phyloP scores from a whole-genome alignment of 1,140 invertebrate genomes.

The Sycophaga agraensis region DNA sequence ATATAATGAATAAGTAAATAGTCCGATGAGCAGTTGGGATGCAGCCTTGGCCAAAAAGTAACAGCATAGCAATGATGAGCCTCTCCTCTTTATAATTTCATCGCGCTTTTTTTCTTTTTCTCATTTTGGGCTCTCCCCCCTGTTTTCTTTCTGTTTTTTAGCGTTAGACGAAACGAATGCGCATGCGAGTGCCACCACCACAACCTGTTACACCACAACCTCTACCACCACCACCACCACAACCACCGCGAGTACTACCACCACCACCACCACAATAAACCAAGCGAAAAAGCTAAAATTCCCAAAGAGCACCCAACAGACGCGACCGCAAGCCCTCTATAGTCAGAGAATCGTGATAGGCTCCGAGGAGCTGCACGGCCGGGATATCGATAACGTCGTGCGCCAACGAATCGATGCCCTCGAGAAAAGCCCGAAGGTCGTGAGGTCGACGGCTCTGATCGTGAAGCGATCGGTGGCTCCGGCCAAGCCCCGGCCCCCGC shows the following conservation, averaged over 20 bases:
- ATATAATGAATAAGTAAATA: too few relatives aligned
- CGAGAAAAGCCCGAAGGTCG: constrained; percentile 51
- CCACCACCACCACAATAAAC: constrained; percentile 47
- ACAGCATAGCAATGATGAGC: too few relatives aligned
- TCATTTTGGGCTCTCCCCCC: constrained; percentile 53
- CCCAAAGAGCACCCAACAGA: constrained; percentile 49
- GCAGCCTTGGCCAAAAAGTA: too few relatives aligned
- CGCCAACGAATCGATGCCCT: constrained; percentile 50
- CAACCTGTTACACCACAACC: constrained; percentile 36
- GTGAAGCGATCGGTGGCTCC: constrained; percentile 51
- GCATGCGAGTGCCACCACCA: constrained; percentile 55
- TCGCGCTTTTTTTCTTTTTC: constrained; percentile 6
- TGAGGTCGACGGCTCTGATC: constrained; percentile 53
- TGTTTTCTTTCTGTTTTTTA: constrained; percentile 58
- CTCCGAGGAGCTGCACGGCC: constrained; percentile 50
- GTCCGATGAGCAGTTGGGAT: too few relatives aligned
- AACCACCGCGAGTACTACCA: constrained; percentile 41
- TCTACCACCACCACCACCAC: constrained; percentile 30
- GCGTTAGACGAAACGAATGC: constrained; percentile 57
- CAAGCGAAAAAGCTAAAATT: constrained; percentile 46
- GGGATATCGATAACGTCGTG: constrained; percentile 51
- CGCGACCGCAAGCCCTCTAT: constrained; percentile 50
- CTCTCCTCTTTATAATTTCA: neutral
- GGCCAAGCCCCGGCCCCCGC: constrained; percentile 28
- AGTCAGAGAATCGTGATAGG: constrained; percentile 57